Percentiles rank a stretch among this genome's conserved stretches.
These are phyloP conservation scores for Argyresthia goedartella DNA, from an alignment of 2,888 invertebrate genomes.

Conservation along the genomic window DNA sequence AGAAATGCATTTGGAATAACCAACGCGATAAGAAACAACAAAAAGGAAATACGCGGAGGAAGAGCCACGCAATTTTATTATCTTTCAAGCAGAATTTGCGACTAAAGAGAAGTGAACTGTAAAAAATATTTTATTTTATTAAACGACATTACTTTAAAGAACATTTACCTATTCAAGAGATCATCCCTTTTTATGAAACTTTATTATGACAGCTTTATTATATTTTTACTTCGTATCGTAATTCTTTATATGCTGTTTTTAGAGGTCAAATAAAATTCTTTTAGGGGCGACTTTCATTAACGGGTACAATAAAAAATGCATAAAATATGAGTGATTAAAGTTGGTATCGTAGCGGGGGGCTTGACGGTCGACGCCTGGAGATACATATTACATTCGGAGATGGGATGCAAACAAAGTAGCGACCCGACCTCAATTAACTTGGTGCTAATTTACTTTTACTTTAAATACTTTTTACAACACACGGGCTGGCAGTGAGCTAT, in stretches of 20 bases:
- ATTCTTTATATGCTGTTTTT: constrained; percentile 25
- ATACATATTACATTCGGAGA: constrained; percentile 46
- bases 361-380: constrained; percentile 16
- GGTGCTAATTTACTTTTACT: constrained; percentile 35
- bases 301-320: constrained; percentile 48
- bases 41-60: background rate
- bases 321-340: constrained; percentile 60
- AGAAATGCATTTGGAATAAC: background rate
- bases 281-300: constrained; percentile 45
- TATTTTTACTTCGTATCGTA: constrained; percentile 11
- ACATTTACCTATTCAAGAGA: background rate
- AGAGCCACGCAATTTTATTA: background rate
- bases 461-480: constrained; percentile 38
- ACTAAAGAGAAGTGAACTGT: background rate
- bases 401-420: constrained; percentile 47
- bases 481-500: constrained; percentile 30
- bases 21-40: background rate
- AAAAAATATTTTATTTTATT: constrained; percentile 15
- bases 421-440: constrained; percentile 28
- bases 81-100: background rate
- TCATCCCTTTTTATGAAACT: background rate
- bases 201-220: constrained; percentile 3
- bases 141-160: background rate
- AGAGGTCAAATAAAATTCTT: constrained; percentile 28
- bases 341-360: constrained; percentile 44